Conservation (phyloP, 2,113 vertebrate species). For the Oophaga pumilio region DNA sequence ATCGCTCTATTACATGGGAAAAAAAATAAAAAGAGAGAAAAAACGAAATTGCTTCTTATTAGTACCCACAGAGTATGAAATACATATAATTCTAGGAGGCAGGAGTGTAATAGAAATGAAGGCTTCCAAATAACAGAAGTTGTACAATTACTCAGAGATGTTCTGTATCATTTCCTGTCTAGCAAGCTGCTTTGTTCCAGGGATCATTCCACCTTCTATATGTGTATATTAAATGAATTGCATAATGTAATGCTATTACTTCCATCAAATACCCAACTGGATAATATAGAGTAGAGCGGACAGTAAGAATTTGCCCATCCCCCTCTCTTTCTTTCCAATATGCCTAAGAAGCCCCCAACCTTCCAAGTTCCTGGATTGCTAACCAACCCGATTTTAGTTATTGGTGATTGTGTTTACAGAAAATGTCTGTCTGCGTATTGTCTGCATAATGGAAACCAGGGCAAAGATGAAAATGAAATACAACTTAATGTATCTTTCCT, state of each 20-base stretch:
- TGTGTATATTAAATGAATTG: neutral
- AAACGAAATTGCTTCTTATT: too few species aligned
- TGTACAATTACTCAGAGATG: neutral
- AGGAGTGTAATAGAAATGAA: neutral
- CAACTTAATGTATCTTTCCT: constrained; percentile 54
- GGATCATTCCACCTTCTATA: neutral
- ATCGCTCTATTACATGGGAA: too few species aligned
- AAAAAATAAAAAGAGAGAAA: too few species aligned
- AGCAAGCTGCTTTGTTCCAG: neutral
- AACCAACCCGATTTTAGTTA: constrained; percentile 27
- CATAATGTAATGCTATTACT: neutral
- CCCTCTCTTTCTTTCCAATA: neutral
- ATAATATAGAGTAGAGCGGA: constrained; percentile 6
- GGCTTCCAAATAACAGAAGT: neutral
- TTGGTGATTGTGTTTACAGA: constrained; percentile 56
- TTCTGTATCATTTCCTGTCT: neutral
- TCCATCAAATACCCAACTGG: neutral
- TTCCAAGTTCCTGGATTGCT: constrained; percentile 29
- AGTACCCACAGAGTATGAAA: too few species aligned
- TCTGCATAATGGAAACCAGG: constrained; percentile 54
- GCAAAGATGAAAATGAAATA: constrained; percentile 50
- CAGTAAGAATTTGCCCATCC: neutral
- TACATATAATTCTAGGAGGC: too few species aligned
- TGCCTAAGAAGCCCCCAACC: constrained; percentile 34
- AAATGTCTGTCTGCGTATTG: constrained; percentile 54